phyloP scores from a whole-genome alignment of 2,888 invertebrate species.

The Drosophila yooni region DNA sequence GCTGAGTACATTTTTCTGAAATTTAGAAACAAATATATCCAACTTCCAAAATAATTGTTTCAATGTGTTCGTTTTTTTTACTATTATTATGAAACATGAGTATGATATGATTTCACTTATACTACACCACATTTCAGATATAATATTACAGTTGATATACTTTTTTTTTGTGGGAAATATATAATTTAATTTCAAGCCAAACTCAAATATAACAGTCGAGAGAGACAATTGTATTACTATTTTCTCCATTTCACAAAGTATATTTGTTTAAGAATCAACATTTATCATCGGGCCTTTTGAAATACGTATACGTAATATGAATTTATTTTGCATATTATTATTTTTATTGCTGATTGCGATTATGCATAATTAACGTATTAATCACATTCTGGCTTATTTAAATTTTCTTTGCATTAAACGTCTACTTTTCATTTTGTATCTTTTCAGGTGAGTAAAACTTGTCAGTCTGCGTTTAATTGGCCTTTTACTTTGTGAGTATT shows the following conservation, averaged over 20 bases:
- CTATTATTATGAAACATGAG: too few species aligned
- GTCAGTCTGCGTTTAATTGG: conserved; percentile 59
- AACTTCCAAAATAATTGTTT: too few species aligned
- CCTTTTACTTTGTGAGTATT: conserved; percentile 41
- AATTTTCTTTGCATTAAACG: conserved; percentile 32
- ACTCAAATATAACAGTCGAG: background rate
- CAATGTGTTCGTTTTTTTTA: too few species aligned
- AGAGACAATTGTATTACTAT: background rate
- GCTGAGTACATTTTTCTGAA: background rate
- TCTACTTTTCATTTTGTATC: conserved; percentile 40
- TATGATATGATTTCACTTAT: too few species aligned
- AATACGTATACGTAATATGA: conserved; percentile 59
- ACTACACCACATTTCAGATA: background rate
- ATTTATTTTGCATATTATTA: conserved; percentile 9
- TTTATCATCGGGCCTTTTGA: background rate
- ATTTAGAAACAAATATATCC: too few species aligned
- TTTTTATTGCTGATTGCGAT: background rate
- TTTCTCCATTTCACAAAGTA: too few species aligned
- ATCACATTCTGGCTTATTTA: conserved; percentile 39
- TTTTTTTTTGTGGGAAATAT: background rate
- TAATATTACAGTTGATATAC: background rate
- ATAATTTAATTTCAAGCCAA: background rate
- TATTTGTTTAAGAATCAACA: background rate
- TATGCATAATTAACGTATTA: conserved; percentile 27
- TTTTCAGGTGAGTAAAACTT: conserved; percentile 77